Conservation (phyloP, 2,113 vertebrate genomes). For the Eulacestoma nigropectus region DNA sequence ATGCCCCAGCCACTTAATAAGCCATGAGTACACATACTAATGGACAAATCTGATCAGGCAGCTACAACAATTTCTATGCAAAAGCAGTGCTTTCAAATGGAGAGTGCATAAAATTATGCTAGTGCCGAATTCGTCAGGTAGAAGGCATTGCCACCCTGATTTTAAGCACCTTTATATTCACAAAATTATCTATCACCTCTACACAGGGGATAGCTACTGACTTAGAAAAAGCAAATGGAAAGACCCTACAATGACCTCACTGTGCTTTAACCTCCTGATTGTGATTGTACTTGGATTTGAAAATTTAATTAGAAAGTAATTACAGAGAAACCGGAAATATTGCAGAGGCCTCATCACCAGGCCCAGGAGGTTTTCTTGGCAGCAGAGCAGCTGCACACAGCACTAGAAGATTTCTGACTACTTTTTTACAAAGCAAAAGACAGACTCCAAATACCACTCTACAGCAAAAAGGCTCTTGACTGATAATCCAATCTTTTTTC, state of each 20-base stretch:
- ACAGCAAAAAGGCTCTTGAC: background rate
- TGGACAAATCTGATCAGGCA: background rate
- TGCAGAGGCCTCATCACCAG: background rate
- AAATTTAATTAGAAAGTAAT: conserved; percentile 45
- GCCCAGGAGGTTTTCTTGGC: background rate
- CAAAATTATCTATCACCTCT: background rate
- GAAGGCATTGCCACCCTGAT: background rate
- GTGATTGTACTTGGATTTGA: background rate
- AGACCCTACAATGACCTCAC: background rate
- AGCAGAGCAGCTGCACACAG: background rate
- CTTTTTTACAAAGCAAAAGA: background rate
- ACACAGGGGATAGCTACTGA: background rate
- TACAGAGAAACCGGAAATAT: conserved; percentile 9
- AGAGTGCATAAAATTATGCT: background rate
- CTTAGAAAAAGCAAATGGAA: background rate
- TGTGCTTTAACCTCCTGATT: background rate
- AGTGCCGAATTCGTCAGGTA: background rate
- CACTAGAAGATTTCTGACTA: background rate
- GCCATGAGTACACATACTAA: background rate
- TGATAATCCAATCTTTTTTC: background rate
- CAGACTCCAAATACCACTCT: background rate
- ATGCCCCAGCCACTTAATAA: background rate
- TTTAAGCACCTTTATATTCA: background rate
- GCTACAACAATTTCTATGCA: background rate
- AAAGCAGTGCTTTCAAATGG: background rate